phyloP scores from a whole-genome alignment of 2,888 invertebrate genomes.

The Gari tellinella region DNA sequence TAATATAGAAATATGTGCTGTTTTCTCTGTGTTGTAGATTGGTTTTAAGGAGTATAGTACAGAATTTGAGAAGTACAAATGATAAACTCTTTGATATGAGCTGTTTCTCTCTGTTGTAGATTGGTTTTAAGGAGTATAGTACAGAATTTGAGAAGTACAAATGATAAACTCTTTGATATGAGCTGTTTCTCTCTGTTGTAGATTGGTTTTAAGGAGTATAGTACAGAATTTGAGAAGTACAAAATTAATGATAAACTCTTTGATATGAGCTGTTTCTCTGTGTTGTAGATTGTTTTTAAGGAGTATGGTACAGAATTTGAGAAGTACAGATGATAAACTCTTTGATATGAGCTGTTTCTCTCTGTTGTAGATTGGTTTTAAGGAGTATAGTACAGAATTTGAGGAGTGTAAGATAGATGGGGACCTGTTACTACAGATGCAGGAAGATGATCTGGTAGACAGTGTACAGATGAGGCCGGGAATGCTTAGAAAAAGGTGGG shows the following conservation, averaged over 20 bases:
- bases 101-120: conserved; percentile 87
- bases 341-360: neutral
- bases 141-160: conserved; percentile 93
- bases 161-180: too few relatives aligned
- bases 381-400: conserved; percentile 93
- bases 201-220: too few relatives aligned
- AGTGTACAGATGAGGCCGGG: conserved; percentile 97
- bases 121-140: conserved; percentile 95
- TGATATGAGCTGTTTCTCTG: too few relatives aligned
- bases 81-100: too few relatives aligned
- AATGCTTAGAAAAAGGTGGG: conserved; percentile 94
- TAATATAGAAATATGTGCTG: too few relatives aligned
- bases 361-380: conserved; percentile 91
- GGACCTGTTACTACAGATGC: conserved; percentile 95
- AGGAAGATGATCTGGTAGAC: conserved; percentile 95
- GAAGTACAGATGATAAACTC: too few relatives aligned
- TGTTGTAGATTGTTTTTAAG: conserved; percentile 91
- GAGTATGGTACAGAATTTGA: conserved; percentile 93
- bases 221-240: too few relatives aligned
- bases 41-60: too few relatives aligned
- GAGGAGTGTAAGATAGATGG: conserved; percentile 97
- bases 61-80: too few relatives aligned
- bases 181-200: too few relatives aligned
- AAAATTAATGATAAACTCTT: too few relatives aligned
- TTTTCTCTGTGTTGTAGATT: too few relatives aligned